phyloP scores from a whole-genome alignment of 1,140 invertebrate genomes.

The Zaprionus ghesquierei region DNA sequence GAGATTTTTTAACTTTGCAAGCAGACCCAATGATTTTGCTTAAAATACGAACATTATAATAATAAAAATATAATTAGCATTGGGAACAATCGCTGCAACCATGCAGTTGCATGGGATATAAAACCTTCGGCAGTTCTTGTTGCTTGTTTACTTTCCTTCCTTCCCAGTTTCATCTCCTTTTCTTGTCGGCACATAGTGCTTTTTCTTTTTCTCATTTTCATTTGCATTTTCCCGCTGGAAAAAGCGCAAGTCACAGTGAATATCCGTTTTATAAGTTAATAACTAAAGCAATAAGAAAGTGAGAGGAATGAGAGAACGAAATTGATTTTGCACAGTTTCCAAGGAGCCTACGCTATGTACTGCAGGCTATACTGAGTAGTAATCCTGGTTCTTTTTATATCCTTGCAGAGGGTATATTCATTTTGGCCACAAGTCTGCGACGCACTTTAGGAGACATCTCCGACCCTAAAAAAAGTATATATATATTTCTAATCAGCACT shows the following conservation, averaged over 20 bases:
- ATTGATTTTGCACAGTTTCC: background rate
- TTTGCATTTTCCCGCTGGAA: slow-evolving; percentile 57
- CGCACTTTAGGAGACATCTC: too few relatives aligned
- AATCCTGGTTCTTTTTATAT: background rate
- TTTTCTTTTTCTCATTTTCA: slow-evolving; percentile 58
- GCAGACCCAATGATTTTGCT: too few relatives aligned
- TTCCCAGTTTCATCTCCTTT: background rate
- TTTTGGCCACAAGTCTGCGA: too few relatives aligned
- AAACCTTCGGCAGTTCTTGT: background rate
- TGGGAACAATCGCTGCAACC: background rate
- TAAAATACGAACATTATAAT: too few relatives aligned
- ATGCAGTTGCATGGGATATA: background rate
- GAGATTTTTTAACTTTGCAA: too few relatives aligned
- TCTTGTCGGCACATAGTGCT: slow-evolving; percentile 27
- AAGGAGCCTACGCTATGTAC: background rate
- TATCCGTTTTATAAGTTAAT: slow-evolving; percentile 66
- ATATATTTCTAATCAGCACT: too few relatives aligned
- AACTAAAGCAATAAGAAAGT: slow-evolving; percentile 31
- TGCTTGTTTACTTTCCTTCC: background rate
- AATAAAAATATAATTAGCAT: background rate
- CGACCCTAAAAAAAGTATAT: too few relatives aligned
- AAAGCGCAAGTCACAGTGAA: slow-evolving; percentile 41
- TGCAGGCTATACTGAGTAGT: background rate
- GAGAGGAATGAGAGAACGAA: background rate
- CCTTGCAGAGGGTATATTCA: too few relatives aligned